Evolutionary conservation across 1,140 invertebrate species (phyloP).

Genomic region (Cyclargus thomasi): DNA sequence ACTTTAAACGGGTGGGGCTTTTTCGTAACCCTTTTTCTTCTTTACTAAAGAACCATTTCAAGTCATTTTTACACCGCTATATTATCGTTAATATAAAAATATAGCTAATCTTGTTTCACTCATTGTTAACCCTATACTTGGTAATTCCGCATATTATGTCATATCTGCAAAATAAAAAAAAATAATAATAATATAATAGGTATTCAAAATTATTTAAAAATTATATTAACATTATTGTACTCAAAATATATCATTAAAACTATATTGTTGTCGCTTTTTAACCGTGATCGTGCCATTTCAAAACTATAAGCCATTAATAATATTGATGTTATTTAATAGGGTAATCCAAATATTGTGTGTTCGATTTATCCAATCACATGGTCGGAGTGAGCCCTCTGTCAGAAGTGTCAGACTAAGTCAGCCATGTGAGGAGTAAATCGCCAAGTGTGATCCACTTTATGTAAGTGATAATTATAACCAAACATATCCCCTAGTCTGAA

Average conservation of each 20-base stretch:
- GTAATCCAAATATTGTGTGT: not conserved
- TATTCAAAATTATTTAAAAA: too few species aligned
- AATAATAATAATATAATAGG: not conserved
- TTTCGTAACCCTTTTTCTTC: constrained; percentile 19
- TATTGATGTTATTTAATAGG: not conserved
- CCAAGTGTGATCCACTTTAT: constrained; percentile 22
- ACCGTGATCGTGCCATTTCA: not conserved
- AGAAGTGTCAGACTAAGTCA: not conserved
- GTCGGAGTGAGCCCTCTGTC: not conserved
- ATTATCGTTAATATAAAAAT: not conserved
- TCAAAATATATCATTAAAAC: not conserved
- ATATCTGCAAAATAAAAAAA: not conserved
- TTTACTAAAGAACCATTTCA: not conserved
- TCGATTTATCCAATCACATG: constrained; percentile 16
- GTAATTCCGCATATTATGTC: not conserved
- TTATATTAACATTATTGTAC: not conserved
- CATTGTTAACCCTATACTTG: not conserved
- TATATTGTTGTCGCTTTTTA: not conserved
- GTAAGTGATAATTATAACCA: constrained; percentile 62
- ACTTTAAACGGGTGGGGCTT: constrained; percentile 49
- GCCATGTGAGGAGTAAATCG: constrained; percentile 16
- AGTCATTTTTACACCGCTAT: not conserved
- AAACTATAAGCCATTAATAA: not conserved
- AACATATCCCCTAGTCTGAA: constrained; percentile 72
- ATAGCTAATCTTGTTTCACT: not conserved